Evolutionary conservation across 2,888 invertebrate species (phyloP), one percentile per base, ranked within the genome.

Genomic region (Pinctada fucata): DNA sequence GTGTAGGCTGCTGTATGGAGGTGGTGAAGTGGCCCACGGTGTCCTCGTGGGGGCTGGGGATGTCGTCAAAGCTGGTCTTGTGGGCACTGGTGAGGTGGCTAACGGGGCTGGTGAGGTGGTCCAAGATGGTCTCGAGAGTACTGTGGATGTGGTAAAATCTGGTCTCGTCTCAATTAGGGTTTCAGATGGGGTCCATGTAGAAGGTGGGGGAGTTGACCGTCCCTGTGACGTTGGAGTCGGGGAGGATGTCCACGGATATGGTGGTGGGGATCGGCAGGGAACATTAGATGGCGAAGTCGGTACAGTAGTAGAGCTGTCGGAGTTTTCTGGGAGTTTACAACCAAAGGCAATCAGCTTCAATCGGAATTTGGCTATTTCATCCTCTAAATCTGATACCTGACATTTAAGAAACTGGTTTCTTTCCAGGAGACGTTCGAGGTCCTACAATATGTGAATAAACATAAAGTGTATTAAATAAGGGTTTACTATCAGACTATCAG

Each of bases 331-430:
- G n/a, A 31, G 31, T 4, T n/a, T n/a, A 10, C n/a, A 5, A 13
- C 16, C n/a, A 65, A 10, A 65, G n/a, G n/a, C 65, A 4, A n/a
- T 4, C 31, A 65, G n/a, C 31, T 65, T 65, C 5, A 4, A 16
- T 16, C n/a, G 65, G 5, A 65, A 10, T 10, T 65, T 13, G 5
- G 49, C 13, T 4, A 70, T 50, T 13, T 76, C 49, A 1, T 63
- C 49, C 65, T 76, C 76, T 5, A 76, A 63, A 3, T 76, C 64
- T n/a, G 31, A 45, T 4, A 64, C 31, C 13, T 70, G n/a, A 6
- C 31, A 5, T 50, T 71, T 63, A 4, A 76, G 50, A 10, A 64
- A 63, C 6, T 71, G 50, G 2, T 76, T 76, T 51, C 50, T 64
- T 3, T 16, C 10, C 10, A 10, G 3, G 31, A 75, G 45, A 2